Percentiles rank a stretch among this genome's conserved stretches.
phyloP scores from a whole-genome alignment of 2,797 vertebrate species.

The Arrhamphus sclerolepis region DNA sequence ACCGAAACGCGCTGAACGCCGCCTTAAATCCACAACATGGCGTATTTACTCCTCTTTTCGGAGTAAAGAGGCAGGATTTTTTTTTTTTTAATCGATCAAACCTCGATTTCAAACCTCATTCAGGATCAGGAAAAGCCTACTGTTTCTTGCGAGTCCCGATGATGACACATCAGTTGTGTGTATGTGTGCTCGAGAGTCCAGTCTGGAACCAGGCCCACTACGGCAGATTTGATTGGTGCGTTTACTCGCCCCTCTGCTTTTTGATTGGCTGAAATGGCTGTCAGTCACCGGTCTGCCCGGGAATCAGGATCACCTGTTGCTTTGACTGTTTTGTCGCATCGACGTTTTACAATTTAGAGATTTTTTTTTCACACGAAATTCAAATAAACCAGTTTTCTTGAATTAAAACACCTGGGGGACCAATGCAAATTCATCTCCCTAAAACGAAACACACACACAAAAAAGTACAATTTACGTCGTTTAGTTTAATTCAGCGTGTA shows the following conservation, averaged over 20 bases:
- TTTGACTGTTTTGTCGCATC: conserved; percentile 26
- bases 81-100: no score
- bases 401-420: no score
- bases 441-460: no score
- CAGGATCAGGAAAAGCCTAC: no score
- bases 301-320: conserved; percentile 76
- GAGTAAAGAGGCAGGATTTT: not conserved
- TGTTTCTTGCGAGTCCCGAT: conserved; percentile 38
- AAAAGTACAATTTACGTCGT: no score
- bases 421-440: no score
- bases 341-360: not conserved
- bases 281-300: conserved; percentile 47
- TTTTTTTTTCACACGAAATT: no score
- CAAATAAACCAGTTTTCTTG: no score
- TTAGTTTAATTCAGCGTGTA: no score
- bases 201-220: conserved; percentile 52
- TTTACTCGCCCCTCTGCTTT: accelerated
- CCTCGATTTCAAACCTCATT: no score
- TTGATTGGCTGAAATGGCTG: conserved; percentile 49
- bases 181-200: conserved; percentile 6
- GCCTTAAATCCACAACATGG: conserved; percentile 3
- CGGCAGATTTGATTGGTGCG: conserved; percentile 50
- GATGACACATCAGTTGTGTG: conserved; percentile 40
- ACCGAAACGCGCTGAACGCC: no score
- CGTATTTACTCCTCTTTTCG: conserved; percentile 6